phyloP scores from a whole-genome alignment of 2,797 vertebrate species.

The Synanceia verrucosa region DNA sequence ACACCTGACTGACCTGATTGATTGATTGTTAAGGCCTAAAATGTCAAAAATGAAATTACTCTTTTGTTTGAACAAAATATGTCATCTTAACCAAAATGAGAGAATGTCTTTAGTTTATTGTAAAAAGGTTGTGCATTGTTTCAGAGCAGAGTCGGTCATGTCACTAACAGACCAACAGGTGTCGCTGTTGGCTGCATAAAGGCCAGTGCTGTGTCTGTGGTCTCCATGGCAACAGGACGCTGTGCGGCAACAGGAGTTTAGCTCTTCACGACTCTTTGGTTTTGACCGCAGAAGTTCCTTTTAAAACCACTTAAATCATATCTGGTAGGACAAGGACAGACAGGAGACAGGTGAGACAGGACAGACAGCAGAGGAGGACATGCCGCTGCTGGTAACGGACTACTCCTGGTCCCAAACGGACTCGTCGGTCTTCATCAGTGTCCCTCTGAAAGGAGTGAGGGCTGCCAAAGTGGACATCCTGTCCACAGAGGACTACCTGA shows the following conservation, averaged over 20 bases:
- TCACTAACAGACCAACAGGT: background rate
- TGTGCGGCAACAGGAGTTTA: rapidly evolving
- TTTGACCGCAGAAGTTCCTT: background rate
- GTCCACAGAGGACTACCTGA: slow-evolving; percentile 89
- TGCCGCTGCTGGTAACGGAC: slow-evolving; percentile 85
- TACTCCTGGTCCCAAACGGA: slow-evolving; percentile 88
- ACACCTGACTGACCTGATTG: no score
- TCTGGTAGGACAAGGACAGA: background rate
- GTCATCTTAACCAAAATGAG: no score
- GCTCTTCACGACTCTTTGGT: rapidly evolving
- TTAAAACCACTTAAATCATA: background rate
- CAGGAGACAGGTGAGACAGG: background rate
- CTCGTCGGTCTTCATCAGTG: slow-evolving; percentile 78
- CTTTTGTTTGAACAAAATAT: no score
- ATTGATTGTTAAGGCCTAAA: no score
- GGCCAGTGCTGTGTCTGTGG: background rate
- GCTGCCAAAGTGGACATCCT: slow-evolving; percentile 79
- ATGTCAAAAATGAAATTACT: no score
- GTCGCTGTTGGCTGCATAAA: background rate
- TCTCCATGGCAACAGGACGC: slow-evolving; percentile 49
- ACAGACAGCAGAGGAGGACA: slow-evolving; percentile 31
- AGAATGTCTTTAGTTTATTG: no score
- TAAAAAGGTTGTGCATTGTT: no score
- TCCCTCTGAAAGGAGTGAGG: slow-evolving; percentile 85
- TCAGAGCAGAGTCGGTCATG: no score